Evolutionary conservation across 2,888 invertebrate genomes (phyloP), one percentile per base, ranked within the genome.

Genomic region (Pedicia rivosa): DNA sequence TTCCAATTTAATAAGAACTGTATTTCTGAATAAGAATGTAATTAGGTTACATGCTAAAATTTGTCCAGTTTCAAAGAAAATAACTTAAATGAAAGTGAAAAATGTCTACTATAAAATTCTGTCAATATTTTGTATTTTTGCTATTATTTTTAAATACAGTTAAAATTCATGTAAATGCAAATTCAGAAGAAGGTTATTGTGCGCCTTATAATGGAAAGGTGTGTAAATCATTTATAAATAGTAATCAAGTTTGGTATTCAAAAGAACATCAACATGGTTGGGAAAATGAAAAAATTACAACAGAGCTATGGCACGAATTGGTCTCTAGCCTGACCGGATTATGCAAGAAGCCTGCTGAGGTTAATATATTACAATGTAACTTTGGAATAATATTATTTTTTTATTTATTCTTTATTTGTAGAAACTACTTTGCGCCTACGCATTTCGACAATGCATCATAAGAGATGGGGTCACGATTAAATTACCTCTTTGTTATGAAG

Each of bases 361-460:
- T 78, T 55, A 44, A 42, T 43, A 29, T 31, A 29, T 15, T 5
- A 15, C 2, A 29, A 9, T 16, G 6, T 15, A 9, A 16, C 1
- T 16, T 16, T 16, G 19, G 7, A 19, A 33, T 17, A 19, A 3
- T 3, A 12, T 12, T n/a, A 20, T 32, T 27, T 13, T 27, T 36
- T 33, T 33, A 24, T 22, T 6, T 3, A 16, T 8, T 15, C 10
- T 27, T 41, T 39, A 41, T 39, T 53, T 57, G 5, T 45, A 76
- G 74, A 84, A 78, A 68, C 68, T 94, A 55, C 64, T 94, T 12
- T 94, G 94, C 61, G 75, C 83, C 40, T 90, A 86, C 62, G 88
- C 91, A 35, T 94, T 92, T 63, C 92, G 92, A 3, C 77, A 78
- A 52, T 91, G 90, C 53, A 68, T 77, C 42, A 63, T 74, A 48